phyloP scores from a whole-genome alignment of 1,140 invertebrate genomes.

The Hypothenemus hampei region DNA sequence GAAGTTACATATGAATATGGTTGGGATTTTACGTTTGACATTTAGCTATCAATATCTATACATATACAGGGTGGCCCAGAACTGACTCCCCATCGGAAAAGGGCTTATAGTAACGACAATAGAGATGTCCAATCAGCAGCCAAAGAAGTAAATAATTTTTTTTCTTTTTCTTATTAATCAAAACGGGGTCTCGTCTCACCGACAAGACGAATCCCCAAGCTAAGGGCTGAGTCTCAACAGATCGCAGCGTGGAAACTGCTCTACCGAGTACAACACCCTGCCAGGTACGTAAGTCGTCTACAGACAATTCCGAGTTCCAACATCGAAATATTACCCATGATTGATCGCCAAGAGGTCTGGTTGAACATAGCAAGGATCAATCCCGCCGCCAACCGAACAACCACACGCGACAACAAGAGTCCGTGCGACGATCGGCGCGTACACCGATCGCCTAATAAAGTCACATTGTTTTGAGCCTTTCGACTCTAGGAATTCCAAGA shows the following conservation, averaged over 20 bases:
- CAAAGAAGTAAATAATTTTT: no score
- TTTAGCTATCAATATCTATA: no score
- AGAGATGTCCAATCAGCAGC: no score
- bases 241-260: conserved; percentile 54
- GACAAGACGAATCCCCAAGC: conserved; percentile 33
- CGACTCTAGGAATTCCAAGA: conserved; percentile 46
- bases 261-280: conserved; percentile 58
- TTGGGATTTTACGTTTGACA: no score
- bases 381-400: conserved; percentile 21
- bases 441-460: conserved; percentile 36
- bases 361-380: conserved; percentile 26
- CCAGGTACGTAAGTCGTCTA: conserved; percentile 58
- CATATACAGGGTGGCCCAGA: no score
- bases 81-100: no score
- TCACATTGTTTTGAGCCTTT: conserved; percentile 55
- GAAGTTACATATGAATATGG: no score
- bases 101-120: no score
- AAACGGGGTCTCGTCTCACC: conserved; percentile 27
- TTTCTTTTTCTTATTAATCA: no score
- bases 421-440: conserved; percentile 27
- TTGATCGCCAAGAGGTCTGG: conserved; percentile 20
- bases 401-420: conserved; percentile 9
- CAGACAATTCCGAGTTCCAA: conserved; percentile 57
- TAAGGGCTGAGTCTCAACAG: conserved; percentile 43
- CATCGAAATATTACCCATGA: conserved; percentile 49